Conservation (phyloP, 1,140 invertebrate species). For the Colletes gigas region DNA sequence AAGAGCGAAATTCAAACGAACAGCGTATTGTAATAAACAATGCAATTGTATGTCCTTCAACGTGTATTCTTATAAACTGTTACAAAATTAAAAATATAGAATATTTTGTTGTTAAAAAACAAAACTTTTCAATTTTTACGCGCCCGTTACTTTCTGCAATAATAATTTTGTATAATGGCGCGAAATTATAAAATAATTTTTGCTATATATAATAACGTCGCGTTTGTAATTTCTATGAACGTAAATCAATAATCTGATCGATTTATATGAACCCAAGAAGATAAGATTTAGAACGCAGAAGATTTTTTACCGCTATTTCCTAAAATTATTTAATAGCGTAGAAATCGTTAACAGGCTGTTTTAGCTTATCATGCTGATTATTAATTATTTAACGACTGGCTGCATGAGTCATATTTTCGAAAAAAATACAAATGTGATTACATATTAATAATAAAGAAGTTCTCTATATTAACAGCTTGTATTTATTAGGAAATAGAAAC, state of each 20-base stretch:
- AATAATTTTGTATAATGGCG: background rate
- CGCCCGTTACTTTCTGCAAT: too few species aligned
- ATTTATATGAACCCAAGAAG: background rate
- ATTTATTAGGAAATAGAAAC: background rate
- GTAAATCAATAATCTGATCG: background rate
- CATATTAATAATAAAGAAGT: background rate
- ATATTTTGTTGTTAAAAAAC: too few species aligned
- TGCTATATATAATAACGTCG: background rate
- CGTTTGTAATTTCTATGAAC: background rate
- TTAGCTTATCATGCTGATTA: constrained; percentile 20
- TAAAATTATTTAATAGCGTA: too few species aligned
- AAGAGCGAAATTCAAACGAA: too few species aligned
- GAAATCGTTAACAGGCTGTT: background rate
- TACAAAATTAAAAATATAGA: too few species aligned
- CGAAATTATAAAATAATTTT: background rate
- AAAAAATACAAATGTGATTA: background rate
- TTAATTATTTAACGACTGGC: background rate
- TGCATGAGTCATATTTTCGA: background rate
- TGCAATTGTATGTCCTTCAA: too few species aligned
- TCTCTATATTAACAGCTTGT: background rate
- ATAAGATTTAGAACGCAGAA: background rate
- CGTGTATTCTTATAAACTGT: too few species aligned
- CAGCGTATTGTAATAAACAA: too few species aligned
- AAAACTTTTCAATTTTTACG: too few species aligned
- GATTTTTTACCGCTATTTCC: background rate